Percentiles rank a stretch among this genome's conserved stretches.
Conservation (phyloP, 1,140 invertebrate species). For the Megalopta genalis region DNA sequence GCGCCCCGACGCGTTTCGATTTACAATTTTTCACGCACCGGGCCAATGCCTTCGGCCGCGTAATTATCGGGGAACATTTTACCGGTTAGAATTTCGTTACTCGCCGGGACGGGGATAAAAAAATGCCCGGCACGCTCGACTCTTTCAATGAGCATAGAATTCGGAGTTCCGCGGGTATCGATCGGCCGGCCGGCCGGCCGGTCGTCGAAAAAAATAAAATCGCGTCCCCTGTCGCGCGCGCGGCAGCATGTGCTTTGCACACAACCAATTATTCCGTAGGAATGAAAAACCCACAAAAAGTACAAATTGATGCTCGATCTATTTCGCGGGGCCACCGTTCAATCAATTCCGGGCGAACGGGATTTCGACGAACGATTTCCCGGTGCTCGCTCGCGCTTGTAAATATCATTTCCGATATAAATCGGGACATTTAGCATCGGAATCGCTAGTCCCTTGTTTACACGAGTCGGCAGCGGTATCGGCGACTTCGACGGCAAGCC, state of each 20-base stretch:
- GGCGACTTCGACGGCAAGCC: background rate
- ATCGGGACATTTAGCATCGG: constrained; percentile 39
- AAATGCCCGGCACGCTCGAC: background rate
- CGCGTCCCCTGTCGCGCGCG: background rate
- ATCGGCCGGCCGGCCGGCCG: accelerated
- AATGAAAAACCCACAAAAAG: background rate
- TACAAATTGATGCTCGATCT: background rate
- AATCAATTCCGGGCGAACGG: background rate
- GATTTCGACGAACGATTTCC: background rate
- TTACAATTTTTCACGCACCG: background rate
- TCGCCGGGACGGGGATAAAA: background rate
- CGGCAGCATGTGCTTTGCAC: background rate
- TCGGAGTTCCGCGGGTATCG: background rate
- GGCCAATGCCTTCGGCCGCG: background rate
- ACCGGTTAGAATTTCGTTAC: background rate
- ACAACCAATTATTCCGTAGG: background rate
- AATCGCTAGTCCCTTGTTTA: constrained; percentile 35
- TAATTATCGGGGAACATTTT: background rate
- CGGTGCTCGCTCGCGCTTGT: background rate
- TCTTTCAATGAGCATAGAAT: background rate
- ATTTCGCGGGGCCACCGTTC: background rate
- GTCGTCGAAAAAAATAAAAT: too few relatives aligned
- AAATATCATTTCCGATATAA: constrained; percentile 44
- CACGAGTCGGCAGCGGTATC: constrained; percentile 17
- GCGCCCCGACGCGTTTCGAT: background rate